Conservation (phyloP, 2,113 vertebrate genomes). For the Oryzias celebensis region DNA sequence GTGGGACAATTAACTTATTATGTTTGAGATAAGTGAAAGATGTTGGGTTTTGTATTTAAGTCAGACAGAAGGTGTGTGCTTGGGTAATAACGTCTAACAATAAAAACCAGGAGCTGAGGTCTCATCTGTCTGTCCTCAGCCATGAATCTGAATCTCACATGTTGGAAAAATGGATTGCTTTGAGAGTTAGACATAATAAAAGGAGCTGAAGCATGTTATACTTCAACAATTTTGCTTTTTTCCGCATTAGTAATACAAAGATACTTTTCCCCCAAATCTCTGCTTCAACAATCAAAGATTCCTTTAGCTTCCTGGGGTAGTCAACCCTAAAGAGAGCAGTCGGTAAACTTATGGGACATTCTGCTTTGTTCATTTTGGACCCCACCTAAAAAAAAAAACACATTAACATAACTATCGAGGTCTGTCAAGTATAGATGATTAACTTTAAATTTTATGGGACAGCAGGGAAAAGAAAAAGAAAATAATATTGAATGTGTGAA, state of each 20-base stretch:
- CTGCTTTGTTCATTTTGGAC: too few relatives aligned
- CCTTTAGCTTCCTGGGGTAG: neutral
- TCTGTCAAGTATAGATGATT: too few relatives aligned
- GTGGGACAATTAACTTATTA: slow-evolving; percentile 59
- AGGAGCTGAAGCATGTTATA: neutral
- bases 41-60: slow-evolving; percentile 32
- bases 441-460: too few relatives aligned
- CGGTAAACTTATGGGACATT: neutral
- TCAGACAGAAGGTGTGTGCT: neutral
- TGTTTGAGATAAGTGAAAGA: slow-evolving; percentile 35
- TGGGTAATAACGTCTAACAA: neutral
- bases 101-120: slow-evolving; percentile 27
- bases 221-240: neutral
- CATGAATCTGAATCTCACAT: slow-evolving; percentile 29
- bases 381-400: too few relatives aligned
- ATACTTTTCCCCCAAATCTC: neutral
- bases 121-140: slow-evolving; percentile 31
- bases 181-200: slow-evolving; percentile 11
- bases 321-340: slow-evolving; percentile 8
- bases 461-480: too few relatives aligned
- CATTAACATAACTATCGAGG: too few relatives aligned
- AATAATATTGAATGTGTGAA: too few relatives aligned
- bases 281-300: too few relatives aligned
- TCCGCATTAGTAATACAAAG: neutral
- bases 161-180: slow-evolving; percentile 22